phyloP scores from a whole-genome alignment of 53 echinoderm and acorn worm species.

The Holothuria scabra region DNA sequence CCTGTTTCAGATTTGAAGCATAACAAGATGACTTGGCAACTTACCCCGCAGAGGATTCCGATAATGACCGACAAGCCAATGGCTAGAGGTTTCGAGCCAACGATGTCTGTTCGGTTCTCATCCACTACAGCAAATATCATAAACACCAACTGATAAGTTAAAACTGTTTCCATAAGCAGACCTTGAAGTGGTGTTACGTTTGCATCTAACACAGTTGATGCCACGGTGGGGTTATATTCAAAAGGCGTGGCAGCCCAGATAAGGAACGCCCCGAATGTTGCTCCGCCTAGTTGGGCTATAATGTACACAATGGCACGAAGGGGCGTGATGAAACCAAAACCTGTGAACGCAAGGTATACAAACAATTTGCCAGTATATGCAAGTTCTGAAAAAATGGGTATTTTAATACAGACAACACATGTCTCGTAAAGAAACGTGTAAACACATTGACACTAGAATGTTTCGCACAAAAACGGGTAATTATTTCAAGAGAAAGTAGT shows the following conservation, averaged over 20 bases:
- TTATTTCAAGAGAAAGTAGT: too few relatives aligned
- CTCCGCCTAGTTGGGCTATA: slow-evolving; percentile 70
- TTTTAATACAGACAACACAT: too few relatives aligned
- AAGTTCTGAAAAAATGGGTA: too few relatives aligned
- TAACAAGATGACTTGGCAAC: slow-evolving; percentile 4
- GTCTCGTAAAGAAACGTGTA: too few relatives aligned
- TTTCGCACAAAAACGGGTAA: too few relatives aligned
- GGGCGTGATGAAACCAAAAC: slow-evolving; percentile 64
- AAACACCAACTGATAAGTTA: slow-evolving; percentile 78
- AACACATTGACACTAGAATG: too few relatives aligned
- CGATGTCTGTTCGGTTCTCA: slow-evolving; percentile 67
- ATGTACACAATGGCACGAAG: slow-evolving; percentile 66
- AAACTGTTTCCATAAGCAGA: slow-evolving; percentile 63
- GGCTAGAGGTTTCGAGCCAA: slow-evolving; percentile 84
- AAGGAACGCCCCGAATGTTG: slow-evolving; percentile 67
- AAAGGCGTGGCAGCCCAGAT: slow-evolving; percentile 53
- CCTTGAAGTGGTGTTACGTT: slow-evolving; percentile 65
- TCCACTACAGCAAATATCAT: slow-evolving; percentile 89
- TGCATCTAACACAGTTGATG: slow-evolving; percentile 53
- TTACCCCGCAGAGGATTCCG: slow-evolving; percentile 77
- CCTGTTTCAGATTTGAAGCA: too few relatives aligned
- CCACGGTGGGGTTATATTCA: slow-evolving; percentile 36
- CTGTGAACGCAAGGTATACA: slow-evolving; percentile 41
- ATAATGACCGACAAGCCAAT: slow-evolving; percentile 79
- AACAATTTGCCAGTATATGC: too few relatives aligned